phyloP scores from a whole-genome alignment of 92 coral and sea anemone genomes.

The Anthopleura xanthogrammica region DNA sequence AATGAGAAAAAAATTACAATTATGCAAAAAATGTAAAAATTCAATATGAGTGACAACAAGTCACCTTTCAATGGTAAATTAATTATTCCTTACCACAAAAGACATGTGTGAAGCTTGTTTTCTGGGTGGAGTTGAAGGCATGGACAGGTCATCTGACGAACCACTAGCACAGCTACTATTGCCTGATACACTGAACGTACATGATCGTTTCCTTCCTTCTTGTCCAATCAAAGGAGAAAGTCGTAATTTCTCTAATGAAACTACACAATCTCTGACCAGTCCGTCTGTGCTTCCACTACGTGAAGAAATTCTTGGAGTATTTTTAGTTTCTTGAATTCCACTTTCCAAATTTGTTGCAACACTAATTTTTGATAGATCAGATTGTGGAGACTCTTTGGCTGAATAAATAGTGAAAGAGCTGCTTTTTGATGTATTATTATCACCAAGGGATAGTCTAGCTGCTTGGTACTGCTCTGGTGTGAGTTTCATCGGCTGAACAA shows the following conservation, averaged over 20 bases:
- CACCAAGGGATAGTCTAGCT: slow-evolving; percentile 21
- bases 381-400: neutral
- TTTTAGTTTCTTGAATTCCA: neutral
- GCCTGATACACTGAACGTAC: slow-evolving; percentile 13
- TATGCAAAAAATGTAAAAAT: too few relatives aligned
- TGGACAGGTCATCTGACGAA: neutral
- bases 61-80: neutral
- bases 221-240: slow-evolving; percentile 55
- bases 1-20: too few relatives aligned
- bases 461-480: slow-evolving; percentile 56
- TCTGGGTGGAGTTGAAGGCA: slow-evolving; percentile 32
- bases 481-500: slow-evolving; percentile 41
- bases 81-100: slow-evolving; percentile 55
- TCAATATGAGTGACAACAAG: too few relatives aligned
- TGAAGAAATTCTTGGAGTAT: neutral
- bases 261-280: slow-evolving; percentile 61
- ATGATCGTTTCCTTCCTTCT: slow-evolving; percentile 32
- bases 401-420: neutral
- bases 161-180: neutral
- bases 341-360: neutral
- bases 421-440: neutral
- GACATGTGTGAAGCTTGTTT: slow-evolving; percentile 51
- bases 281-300: neutral
- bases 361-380: neutral
- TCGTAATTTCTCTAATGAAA: slow-evolving; percentile 56